Conservation (phyloP, 1,140 invertebrate genomes). For the Trachymyrmex septentrionalis region DNA sequence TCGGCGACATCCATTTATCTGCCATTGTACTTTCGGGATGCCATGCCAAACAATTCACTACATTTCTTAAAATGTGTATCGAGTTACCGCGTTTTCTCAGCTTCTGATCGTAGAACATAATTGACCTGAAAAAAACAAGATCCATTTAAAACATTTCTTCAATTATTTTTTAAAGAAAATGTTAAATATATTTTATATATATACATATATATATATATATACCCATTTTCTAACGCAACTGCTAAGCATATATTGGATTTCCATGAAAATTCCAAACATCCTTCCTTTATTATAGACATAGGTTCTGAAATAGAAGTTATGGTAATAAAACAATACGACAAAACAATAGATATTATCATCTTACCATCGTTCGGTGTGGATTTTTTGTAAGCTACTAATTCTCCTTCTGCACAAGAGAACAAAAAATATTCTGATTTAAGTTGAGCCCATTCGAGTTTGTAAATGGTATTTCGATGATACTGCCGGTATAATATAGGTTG, state of each 20-base stretch:
- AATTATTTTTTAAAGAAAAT: neutral
- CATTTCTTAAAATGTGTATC: conserved; percentile 85
- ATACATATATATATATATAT: conserved; percentile 54
- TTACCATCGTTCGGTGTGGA: conserved; percentile 83
- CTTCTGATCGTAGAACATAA: conserved; percentile 79
- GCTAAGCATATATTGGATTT: conserved; percentile 88
- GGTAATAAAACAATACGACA: conserved; percentile 12
- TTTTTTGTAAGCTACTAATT: conserved; percentile 86
- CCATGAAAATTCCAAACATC: conserved; percentile 88
- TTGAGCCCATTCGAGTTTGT: conserved; percentile 84
- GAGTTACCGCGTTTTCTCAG: conserved; percentile 68
- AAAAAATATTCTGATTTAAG: conserved; percentile 79
- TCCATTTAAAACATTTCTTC: conserved; percentile 28
- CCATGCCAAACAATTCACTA: conserved; percentile 90
- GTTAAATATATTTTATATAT: neutral
- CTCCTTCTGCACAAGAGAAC: conserved; percentile 86
- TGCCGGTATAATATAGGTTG: conserved; percentile 81
- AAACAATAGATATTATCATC: neutral
- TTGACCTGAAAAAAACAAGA: conserved; percentile 76
- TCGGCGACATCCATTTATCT: conserved; percentile 87
- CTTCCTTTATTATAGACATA: conserved; percentile 76
- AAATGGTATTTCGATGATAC: conserved; percentile 82
- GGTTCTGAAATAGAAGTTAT: conserved; percentile 72
- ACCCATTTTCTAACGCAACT: conserved; percentile 89
- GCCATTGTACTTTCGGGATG: conserved; percentile 90